Evolutionary conservation across 2,888 invertebrate species (phyloP).

Genomic region (Dysmachus trigonus): DNA sequence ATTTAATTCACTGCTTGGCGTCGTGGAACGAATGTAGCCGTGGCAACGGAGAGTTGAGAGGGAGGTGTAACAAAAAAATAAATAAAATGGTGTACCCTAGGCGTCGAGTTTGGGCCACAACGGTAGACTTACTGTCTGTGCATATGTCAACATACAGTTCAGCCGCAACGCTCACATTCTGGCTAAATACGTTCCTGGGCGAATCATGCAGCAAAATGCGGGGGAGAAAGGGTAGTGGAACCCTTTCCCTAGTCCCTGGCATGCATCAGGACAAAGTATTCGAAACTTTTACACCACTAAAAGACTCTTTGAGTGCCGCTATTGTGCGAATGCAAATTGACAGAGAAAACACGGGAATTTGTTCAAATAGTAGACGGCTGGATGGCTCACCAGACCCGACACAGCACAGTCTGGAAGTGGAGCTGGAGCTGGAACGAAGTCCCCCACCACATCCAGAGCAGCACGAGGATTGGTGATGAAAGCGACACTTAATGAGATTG

Average conservation of each 20-base stretch:
- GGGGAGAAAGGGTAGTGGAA: not conserved
- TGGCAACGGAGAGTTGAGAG: not conserved
- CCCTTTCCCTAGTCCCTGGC: not conserved
- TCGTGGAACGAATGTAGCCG: not conserved
- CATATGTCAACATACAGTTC: not conserved
- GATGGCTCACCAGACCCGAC: not conserved
- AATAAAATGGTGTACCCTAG: not conserved
- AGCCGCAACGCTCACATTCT: not conserved
- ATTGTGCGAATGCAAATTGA: slow-evolving; percentile 15
- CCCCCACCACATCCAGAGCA: not conserved
- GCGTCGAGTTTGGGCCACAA: not conserved
- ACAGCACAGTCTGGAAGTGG: not conserved
- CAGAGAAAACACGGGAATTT: slow-evolving; percentile 15
- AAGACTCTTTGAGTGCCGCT: not conserved
- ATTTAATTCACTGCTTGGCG: not conserved
- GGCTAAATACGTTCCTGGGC: not conserved
- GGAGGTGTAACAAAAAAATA: not conserved
- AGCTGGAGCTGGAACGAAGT: not conserved
- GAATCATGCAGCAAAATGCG: not conserved
- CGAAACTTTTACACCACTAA: slow-evolving; percentile 6
- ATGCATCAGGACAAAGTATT: not conserved
- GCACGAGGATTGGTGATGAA: not conserved
- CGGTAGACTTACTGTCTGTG: not conserved
- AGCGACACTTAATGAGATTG: not conserved
- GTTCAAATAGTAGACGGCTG: not conserved